Conservation (phyloP, 2,113 vertebrate species). For the Aldabrachelys gigantea region DNA sequence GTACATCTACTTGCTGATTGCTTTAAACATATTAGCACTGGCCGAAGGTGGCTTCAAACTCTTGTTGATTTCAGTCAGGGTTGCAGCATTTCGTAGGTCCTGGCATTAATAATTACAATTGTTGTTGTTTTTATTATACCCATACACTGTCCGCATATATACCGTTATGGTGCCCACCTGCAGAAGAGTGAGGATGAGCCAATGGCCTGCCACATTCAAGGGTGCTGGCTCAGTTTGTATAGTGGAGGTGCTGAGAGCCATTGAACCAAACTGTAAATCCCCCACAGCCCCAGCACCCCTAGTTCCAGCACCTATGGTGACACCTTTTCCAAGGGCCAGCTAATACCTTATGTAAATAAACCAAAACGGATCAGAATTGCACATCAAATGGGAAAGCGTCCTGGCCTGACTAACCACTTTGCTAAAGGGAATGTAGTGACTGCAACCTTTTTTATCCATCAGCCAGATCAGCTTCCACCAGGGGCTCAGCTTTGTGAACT, state of each 20-base stretch:
- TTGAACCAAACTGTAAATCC: no score
- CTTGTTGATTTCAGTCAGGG: background rate
- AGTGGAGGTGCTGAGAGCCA: no score
- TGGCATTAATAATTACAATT: background rate
- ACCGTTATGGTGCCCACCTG: background rate
- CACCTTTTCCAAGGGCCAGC: background rate
- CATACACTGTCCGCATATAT: background rate
- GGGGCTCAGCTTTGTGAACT: background rate
- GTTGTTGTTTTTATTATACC: background rate
- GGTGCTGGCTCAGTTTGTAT: no score
- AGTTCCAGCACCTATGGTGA: no score
- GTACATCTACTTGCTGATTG: background rate
- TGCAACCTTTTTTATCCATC: background rate
- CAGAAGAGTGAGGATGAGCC: background rate
- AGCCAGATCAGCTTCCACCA: no score
- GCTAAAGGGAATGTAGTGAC: background rate
- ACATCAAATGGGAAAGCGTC: background rate
- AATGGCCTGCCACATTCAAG: background rate
- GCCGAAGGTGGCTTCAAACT: background rate
- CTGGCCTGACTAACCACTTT: background rate
- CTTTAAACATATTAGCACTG: background rate
- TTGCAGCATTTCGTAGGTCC: background rate
- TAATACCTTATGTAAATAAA: background rate
- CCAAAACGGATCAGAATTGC: background rate
- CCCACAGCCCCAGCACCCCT: no score